These are phyloP conservation scores for Oscheius myriophilus DNA, from an alignment of 2,888 invertebrate genomes.

Conservation along the genomic window DNA sequence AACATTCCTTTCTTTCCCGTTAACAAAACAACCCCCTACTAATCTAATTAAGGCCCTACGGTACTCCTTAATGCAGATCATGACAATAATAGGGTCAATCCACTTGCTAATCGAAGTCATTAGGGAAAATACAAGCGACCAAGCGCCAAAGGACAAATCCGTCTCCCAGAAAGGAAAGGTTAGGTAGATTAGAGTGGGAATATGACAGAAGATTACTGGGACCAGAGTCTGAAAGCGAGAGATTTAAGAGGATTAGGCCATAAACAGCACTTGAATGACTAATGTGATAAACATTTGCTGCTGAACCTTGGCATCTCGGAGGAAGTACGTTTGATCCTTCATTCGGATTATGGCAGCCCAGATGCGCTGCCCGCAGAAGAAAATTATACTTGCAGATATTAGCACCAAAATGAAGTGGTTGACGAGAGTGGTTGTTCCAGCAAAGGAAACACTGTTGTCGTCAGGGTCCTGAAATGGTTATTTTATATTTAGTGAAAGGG, in stretches of 20 bases:
- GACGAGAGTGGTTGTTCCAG: not conserved
- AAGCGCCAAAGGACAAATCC: constrained; percentile 4
- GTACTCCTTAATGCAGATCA: constrained; percentile 4
- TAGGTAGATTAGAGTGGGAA: constrained; percentile 13
- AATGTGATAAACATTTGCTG: constrained; percentile 9
- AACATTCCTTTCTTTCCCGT: too few relatives aligned
- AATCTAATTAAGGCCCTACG: not conserved
- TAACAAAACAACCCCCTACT: not conserved
- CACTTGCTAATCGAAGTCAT: constrained; percentile 15
- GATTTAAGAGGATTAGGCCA: not conserved
- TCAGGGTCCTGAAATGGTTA: not conserved
- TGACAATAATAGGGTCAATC: constrained; percentile 17
- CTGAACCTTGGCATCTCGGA: constrained; percentile 3
- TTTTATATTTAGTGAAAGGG: too few relatives aligned
- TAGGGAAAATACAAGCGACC: constrained; percentile 1
- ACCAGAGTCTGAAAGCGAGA: not conserved
- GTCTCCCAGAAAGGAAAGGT: constrained; percentile 9
- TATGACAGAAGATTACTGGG: constrained; percentile 13
- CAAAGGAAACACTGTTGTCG: constrained; percentile 4
- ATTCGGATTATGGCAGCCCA: constrained; percentile 1
- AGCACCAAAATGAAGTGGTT: constrained; percentile 11
- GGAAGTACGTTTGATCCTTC: constrained; percentile 7
- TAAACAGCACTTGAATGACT: constrained; percentile 12
- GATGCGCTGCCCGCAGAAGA: constrained; percentile 8
- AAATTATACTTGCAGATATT: not conserved